Percentiles rank a stretch among this genome's conserved stretches.
phyloP scores from a whole-genome alignment of 2,888 invertebrate genomes.

The Habrosyne pyritoides region DNA sequence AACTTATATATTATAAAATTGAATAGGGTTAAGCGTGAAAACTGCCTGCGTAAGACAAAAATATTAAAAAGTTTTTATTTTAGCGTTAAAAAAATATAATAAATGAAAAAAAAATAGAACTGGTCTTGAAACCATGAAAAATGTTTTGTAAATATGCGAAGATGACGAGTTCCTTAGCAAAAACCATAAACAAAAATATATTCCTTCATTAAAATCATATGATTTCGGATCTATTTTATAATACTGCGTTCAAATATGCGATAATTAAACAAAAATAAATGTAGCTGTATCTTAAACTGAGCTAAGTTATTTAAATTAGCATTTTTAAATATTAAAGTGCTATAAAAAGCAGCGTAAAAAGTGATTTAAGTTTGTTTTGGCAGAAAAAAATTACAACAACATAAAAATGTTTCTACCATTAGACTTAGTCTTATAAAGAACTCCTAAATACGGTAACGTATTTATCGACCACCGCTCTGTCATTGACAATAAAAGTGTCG shows the following conservation, averaged over 20 bases:
- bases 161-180: constrained; percentile 6
- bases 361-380: background rate
- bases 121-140: too few relatives aligned
- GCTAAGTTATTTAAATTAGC: too few relatives aligned
- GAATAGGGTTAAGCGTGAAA: background rate
- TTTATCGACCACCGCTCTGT: too few relatives aligned
- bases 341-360: background rate
- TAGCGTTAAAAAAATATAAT: too few relatives aligned
- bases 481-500: too few relatives aligned
- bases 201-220: background rate
- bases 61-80: too few relatives aligned
- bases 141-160: constrained; percentile 2
- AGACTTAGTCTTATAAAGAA: too few relatives aligned
- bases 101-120: too few relatives aligned
- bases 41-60: background rate
- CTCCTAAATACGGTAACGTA: too few relatives aligned
- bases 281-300: too few relatives aligned
- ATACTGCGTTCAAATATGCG: background rate
- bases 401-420: background rate
- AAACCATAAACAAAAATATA: background rate
- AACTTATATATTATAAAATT: background rate
- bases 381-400: constrained; percentile 4
- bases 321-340: background rate
- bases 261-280: too few relatives aligned
- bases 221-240: background rate